Percentiles rank a stretch among this genome's conserved stretches.
phyloP scores from a whole-genome alignment of 2,888 invertebrate species.

The Carterocephalus palaemon region DNA sequence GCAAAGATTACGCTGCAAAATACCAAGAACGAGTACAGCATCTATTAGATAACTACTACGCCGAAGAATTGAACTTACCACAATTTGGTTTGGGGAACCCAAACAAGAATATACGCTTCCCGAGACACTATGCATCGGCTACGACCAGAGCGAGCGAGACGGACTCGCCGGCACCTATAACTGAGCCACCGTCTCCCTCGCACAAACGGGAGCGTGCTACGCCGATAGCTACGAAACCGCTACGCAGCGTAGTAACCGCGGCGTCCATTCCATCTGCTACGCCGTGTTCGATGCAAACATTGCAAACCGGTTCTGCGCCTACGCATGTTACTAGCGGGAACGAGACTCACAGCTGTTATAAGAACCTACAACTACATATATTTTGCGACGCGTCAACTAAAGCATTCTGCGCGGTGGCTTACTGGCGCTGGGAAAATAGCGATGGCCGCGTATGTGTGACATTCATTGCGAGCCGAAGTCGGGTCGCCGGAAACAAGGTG shows the following conservation, averaged over 20 bases:
- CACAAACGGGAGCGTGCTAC: neutral
- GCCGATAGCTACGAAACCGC: neutral
- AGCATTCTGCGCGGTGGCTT: conserved; percentile 25
- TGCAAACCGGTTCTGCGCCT: conserved; percentile 22
- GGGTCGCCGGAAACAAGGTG: conserved; percentile 2
- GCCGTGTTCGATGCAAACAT: conserved; percentile 19
- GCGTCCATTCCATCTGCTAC: conserved; percentile 26
- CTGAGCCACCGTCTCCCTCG: conserved; percentile 16
- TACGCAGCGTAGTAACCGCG: neutral
- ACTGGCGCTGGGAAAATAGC: conserved; percentile 23
- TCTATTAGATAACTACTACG: conserved; percentile 32
- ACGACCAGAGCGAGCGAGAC: conserved; percentile 18
- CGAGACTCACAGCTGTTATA: conserved; percentile 9
- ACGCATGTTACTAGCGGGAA: conserved; percentile 27
- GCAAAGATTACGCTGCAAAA: conserved; percentile 14
- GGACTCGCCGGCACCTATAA: conserved; percentile 27
- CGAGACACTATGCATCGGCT: conserved; percentile 7
- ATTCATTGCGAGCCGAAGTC: conserved; percentile 1
- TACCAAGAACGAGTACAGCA: conserved; percentile 32
- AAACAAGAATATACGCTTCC: conserved; percentile 27
- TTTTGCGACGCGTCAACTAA: conserved; percentile 24
- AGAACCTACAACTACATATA: conserved; percentile 26
- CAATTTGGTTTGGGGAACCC: conserved; percentile 26
- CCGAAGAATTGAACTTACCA: conserved; percentile 30
- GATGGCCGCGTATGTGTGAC: neutral